phyloP scores from a whole-genome alignment of 2,888 invertebrate genomes.

The Incurvaria masculella region DNA sequence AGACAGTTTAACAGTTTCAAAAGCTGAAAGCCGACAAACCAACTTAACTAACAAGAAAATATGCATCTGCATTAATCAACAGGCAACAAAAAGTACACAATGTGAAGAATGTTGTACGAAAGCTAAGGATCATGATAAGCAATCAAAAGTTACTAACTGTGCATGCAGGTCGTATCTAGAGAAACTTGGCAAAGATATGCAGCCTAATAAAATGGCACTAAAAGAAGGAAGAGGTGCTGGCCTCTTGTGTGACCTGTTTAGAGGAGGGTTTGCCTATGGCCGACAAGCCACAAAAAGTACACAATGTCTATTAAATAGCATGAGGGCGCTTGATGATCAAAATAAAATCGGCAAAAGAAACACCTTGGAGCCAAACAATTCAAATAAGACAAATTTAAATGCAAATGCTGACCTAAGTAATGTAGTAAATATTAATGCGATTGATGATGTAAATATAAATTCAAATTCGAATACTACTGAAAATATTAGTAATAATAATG shows the following conservation, averaged over 20 bases:
- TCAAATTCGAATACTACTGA: constrained; percentile 36
- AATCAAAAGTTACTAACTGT: too few relatives aligned
- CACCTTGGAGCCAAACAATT: too few relatives aligned
- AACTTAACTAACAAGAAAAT: not conserved
- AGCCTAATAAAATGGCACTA: constrained; percentile 7
- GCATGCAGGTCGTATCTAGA: not conserved
- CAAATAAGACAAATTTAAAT: constrained; percentile 24
- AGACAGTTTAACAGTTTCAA: not conserved
- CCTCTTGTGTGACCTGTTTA: constrained; percentile 17
- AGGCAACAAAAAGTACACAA: not conserved
- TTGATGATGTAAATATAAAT: constrained; percentile 34
- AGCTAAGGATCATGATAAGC: constrained; percentile 8
- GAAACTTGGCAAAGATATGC: constrained; percentile 8
- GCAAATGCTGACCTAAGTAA: constrained; percentile 21
- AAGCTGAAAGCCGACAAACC: not conserved
- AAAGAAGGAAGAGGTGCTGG: constrained; percentile 15
- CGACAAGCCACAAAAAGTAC: not conserved
- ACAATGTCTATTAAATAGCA: constrained; percentile 11
- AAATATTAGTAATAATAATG: constrained; percentile 26
- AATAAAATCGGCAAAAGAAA: too few relatives aligned
- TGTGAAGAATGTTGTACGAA: constrained; percentile 13
- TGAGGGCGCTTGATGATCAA: too few relatives aligned
- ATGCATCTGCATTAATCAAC: not conserved
- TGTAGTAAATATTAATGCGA: constrained; percentile 29
- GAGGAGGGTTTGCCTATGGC: not conserved